These are phyloP conservation scores for Piaya cayana DNA, from an alignment of 2,113 vertebrate species.

Conservation along the genomic window DNA sequence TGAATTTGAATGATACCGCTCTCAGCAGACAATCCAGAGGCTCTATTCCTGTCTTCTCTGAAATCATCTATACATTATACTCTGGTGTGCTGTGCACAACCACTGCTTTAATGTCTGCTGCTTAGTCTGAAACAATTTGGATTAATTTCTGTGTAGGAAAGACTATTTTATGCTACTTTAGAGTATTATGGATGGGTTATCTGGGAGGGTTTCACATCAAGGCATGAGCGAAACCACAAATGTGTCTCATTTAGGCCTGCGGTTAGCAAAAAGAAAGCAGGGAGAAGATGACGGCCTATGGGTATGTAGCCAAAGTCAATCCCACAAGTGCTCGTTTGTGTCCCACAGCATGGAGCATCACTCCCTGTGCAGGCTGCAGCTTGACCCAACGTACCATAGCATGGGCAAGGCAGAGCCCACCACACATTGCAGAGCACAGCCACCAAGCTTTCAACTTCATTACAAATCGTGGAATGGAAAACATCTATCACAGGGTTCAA, in stretches of 20 bases:
- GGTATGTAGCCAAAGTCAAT: neutral
- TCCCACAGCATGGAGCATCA: neutral
- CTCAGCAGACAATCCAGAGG: neutral
- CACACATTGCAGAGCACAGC: accelerated
- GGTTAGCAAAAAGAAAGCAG: neutral
- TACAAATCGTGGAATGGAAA: no score
- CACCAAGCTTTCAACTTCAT: neutral
- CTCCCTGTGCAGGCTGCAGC: neutral
- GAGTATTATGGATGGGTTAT: no score
- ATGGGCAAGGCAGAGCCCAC: neutral
- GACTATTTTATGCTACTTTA: neutral
- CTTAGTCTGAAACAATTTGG: neutral
- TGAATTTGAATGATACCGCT: neutral
- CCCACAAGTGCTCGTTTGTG: accelerated
- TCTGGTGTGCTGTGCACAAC: accelerated
- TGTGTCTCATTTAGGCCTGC: neutral
- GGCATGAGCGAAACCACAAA: no score
- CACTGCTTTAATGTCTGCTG: neutral
- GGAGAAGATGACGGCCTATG: neutral
- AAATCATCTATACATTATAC: neutral
- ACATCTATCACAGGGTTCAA: accelerated
- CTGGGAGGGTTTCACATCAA: no score
- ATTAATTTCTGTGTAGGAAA: neutral
- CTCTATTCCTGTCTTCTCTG: neutral
- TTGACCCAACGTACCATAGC: accelerated